Evolutionary conservation across 2,888 invertebrate genomes (phyloP).

Genomic region (Agrypnus murinus): DNA sequence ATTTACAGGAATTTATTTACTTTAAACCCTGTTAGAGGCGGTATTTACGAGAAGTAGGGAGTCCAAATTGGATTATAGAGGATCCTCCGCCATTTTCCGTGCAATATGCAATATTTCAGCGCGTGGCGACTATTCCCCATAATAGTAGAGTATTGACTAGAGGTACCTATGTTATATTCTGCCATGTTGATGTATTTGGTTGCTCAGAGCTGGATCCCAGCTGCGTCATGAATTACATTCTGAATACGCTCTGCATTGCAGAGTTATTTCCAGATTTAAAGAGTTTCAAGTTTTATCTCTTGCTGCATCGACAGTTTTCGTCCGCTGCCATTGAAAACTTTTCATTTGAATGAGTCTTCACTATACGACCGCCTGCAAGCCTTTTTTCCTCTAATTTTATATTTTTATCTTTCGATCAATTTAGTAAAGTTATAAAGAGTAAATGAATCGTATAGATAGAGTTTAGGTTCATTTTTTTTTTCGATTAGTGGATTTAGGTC

Average conservation of each 20-base stretch:
- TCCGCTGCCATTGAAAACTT: conserved; percentile 14
- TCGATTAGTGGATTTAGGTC: conserved; percentile 7
- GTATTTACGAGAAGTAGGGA: conserved; percentile 59
- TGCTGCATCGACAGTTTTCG: conserved; percentile 31
- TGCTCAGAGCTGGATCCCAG: conserved; percentile 50
- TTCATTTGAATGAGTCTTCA: conserved; percentile 12
- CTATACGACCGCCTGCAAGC: background rate
- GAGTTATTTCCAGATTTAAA: conserved; percentile 53
- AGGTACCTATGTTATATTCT: conserved; percentile 49
- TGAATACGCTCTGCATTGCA: conserved; percentile 52
- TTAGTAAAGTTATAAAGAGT: too few relatives aligned
- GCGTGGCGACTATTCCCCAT: conserved; percentile 58
- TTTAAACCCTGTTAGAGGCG: conserved; percentile 60
- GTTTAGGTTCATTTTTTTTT: background rate
- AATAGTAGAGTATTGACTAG: conserved; percentile 52
- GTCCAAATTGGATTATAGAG: conserved; percentile 62
- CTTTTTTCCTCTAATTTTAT: conserved; percentile 13
- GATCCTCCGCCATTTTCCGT: conserved; percentile 58
- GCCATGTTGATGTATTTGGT: conserved; percentile 52
- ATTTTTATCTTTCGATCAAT: too few relatives aligned
- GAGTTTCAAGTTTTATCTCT: conserved; percentile 38
- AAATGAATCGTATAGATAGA: too few relatives aligned
- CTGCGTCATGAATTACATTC: conserved; percentile 53
- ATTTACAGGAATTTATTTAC: conserved; percentile 63
- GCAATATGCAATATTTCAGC: conserved; percentile 63